Conservation (phyloP, 2,888 invertebrate genomes). For the Clostera curtula region DNA sequence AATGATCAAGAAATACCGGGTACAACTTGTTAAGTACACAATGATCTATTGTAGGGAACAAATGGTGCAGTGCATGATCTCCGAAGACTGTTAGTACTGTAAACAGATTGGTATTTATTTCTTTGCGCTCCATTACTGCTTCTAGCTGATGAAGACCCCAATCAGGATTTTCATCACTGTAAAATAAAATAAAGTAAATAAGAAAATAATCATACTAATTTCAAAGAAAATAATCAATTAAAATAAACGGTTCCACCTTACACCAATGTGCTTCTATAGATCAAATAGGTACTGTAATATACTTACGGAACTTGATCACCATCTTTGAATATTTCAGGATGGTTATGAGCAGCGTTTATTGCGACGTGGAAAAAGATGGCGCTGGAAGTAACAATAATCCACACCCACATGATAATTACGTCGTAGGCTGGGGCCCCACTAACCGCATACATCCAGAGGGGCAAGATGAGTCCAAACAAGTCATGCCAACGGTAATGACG, state of each 20-base stretch:
- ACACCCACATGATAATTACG: too few species aligned
- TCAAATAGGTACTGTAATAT: neutral
- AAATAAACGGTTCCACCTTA: neutral
- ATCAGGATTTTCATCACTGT: conserved; percentile 69
- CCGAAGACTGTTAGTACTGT: conserved; percentile 83
- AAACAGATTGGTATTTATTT: conserved; percentile 78
- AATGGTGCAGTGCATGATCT: conserved; percentile 85
- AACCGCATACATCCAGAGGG: conserved; percentile 49
- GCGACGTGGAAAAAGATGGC: too few species aligned
- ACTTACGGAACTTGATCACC: conserved; percentile 80
- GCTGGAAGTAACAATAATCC: too few species aligned
- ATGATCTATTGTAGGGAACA: conserved; percentile 88
- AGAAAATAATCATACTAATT: too few species aligned
- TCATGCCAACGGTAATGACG: conserved; percentile 52
- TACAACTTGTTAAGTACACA: conserved; percentile 78
- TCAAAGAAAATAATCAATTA: too few species aligned
- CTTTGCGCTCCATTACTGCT: conserved; percentile 81
- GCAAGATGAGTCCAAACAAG: conserved; percentile 46
- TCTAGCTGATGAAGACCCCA: conserved; percentile 88
- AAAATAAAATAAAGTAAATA: too few species aligned
- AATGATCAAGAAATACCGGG: conserved; percentile 76
- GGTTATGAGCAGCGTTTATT: too few species aligned
- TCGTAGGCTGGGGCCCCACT: too few species aligned
- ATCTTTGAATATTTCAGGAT: conserved; percentile 78
- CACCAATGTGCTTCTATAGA: neutral